Evolutionary conservation across 2,797 vertebrate genomes (phyloP).

Genomic region (Pipistrellus pygmaeus): DNA sequence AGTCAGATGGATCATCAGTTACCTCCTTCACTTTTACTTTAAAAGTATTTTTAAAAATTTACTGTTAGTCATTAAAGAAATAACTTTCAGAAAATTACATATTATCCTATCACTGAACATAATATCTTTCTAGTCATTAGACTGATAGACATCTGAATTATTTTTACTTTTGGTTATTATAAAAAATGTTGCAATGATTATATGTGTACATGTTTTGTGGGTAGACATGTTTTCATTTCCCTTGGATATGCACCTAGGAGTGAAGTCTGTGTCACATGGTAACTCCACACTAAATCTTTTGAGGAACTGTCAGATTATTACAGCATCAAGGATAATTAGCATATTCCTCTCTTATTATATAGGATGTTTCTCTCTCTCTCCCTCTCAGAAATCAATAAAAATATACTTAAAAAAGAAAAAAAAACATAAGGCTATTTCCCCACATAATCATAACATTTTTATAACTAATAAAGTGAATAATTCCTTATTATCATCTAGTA

Average conservation of each 20-base stretch:
- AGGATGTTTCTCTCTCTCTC: not conserved
- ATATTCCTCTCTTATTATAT: too few species aligned
- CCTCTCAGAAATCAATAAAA: not conserved
- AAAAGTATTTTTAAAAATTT: not conserved
- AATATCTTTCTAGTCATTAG: not conserved
- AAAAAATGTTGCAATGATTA: not conserved
- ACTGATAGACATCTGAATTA: not conserved
- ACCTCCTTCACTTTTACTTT: not conserved
- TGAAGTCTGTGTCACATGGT: not conserved
- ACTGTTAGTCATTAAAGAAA: slow-evolving; percentile 40
- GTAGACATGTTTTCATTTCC: not conserved
- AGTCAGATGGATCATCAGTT: not conserved
- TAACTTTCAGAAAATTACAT: not conserved
- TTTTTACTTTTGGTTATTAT: slow-evolving; percentile 46
- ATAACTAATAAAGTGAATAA: not conserved
- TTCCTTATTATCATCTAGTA: not conserved
- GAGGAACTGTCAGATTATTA: not conserved
- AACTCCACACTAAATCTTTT: not conserved
- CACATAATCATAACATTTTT: not conserved
- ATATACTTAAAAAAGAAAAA: not conserved
- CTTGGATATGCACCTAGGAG: not conserved
- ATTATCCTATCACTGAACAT: not conserved
- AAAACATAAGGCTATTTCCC: not conserved
- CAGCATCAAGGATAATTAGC: too few species aligned
- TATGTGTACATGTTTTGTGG: not conserved